Evolutionary conservation across 2,888 invertebrate genomes (phyloP).

Genomic region (Metalampra italica): DNA sequence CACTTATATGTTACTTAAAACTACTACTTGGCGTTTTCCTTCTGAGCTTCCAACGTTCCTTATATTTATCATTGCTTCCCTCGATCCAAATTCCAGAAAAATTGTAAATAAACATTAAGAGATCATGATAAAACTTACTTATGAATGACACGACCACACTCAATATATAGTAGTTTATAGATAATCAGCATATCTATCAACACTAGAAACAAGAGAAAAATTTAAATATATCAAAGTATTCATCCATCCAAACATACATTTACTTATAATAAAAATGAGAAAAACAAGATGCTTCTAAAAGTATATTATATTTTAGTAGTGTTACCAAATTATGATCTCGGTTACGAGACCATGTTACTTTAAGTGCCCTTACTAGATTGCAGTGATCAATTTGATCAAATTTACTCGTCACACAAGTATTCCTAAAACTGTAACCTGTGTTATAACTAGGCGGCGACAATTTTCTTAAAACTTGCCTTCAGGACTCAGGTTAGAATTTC

Average conservation of each 20-base stretch:
- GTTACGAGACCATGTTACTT: constrained; percentile 8
- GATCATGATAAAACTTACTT: constrained; percentile 59
- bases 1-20: constrained; percentile 63
- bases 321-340: constrained; percentile 10
- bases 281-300: constrained; percentile 39
- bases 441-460: constrained; percentile 8
- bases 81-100: constrained; percentile 63
- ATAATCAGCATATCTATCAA: constrained; percentile 35
- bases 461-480: constrained; percentile 7
- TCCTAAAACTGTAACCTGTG: background rate
- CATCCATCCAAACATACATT: constrained; percentile 58
- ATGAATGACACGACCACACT: constrained; percentile 63
- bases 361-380: background rate
- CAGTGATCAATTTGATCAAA: background rate
- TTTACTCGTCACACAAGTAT: constrained; percentile 2
- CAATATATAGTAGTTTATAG: constrained; percentile 45
- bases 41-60: constrained; percentile 56
- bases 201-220: constrained; percentile 44
- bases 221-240: constrained; percentile 41
- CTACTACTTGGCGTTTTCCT: constrained; percentile 66
- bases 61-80: constrained; percentile 28
- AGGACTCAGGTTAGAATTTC: background rate
- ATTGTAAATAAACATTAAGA: constrained; percentile 72
- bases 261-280: constrained; percentile 33
- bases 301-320: constrained; percentile 14